Evolutionary conservation across 2,888 invertebrate species (phyloP), one percentile per base, ranked within the genome.

Genomic region (Neoaliturus tenellus): DNA sequence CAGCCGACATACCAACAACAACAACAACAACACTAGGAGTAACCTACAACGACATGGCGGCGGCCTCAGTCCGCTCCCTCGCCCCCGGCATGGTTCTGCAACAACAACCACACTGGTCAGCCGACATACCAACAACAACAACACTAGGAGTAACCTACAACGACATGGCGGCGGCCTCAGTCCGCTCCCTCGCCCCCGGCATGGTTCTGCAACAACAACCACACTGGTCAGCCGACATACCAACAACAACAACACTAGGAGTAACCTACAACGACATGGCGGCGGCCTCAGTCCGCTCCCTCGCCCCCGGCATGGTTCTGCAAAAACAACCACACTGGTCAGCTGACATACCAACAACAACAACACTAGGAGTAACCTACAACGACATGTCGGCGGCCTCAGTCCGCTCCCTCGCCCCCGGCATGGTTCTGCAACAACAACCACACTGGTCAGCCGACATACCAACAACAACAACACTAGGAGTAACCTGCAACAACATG

Each of bases 391-490:
- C 39, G 39, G 39, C 10, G 31, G 62, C 28, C 62, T 62, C 62
- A 62, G 62, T n/a, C 62, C 25, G 25, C 12, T 3, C 62, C 4
- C 6, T 25, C 28, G 25, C 17, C 62, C 62, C 62, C 62, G n/a
- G n/a, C n/a, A 62, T 31, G 28, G 6, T 17, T 62, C 62, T 62
- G 62, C 10, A 62, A 62, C 62, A 62, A 39, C 25, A 62, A 62
- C 17, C 3, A 25, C 51, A 51, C 14, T n/a, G n/a, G n/a, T 12
- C 20, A 51, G 17, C 51, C n/a, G 17, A 51, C 51, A 51, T 17
- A n/a, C 4, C 51, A 51, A 39, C 39, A 39, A 39, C 39, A 39
- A 39, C 39, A 39, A 39, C 39, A 12, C n/a, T 39, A 39, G 39
- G 5, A 12, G 39, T 12, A 12, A 39, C 39, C 5, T 12, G 39